Conservation (phyloP, 2,888 invertebrate species). For the Calameuta filiformis region DNA sequence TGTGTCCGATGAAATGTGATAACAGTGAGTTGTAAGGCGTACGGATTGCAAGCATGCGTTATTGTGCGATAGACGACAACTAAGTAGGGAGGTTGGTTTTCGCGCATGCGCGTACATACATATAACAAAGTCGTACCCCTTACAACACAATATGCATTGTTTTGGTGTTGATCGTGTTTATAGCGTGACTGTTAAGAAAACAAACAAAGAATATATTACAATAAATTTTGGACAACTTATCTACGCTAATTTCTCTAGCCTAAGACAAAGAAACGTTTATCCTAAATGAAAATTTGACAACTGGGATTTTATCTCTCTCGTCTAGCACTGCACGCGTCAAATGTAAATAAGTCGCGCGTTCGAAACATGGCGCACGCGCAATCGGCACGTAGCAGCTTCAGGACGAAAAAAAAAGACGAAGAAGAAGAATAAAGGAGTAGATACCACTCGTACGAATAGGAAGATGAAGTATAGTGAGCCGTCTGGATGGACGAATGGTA, state of each 20-base stretch:
- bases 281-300: conserved; percentile 6
- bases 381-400: neutral
- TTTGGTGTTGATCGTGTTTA: neutral
- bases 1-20: neutral
- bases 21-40: neutral
- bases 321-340: neutral
- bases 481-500: neutral
- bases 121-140: neutral
- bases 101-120: conserved; percentile 15
- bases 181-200: conserved; percentile 9
- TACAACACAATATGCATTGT: neutral
- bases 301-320: neutral
- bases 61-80: neutral
- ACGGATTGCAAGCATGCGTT: neutral
- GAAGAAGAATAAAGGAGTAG: neutral
- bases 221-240: conserved; percentile 25
- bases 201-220: conserved; percentile 31
- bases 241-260: conserved; percentile 21
- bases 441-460: neutral
- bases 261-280: conserved; percentile 14
- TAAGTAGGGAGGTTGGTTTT: neutral
- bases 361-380: neutral
- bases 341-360: neutral
- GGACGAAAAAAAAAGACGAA: neutral
- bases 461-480: neutral